Percentiles rank a stretch among this genome's conserved stretches.
Evolutionary conservation across 2,888 invertebrate genomes (phyloP).

Genomic region (Thereva nobilitata): DNA sequence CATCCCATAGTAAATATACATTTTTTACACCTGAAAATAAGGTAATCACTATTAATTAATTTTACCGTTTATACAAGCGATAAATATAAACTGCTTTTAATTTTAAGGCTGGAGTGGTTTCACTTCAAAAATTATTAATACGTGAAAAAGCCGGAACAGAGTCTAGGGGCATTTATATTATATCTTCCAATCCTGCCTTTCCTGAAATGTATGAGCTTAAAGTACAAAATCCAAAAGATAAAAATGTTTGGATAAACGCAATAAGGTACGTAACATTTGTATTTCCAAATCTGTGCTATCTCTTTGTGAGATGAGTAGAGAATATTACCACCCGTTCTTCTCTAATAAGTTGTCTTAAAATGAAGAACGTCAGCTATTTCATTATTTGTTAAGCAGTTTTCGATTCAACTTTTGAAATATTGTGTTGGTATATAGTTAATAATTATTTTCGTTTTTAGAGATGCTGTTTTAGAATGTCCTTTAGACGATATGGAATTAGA

Average conservation of each 20-base stretch:
- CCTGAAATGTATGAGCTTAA: constrained; percentile 97
- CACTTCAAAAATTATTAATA: constrained; percentile 87
- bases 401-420: neutral
- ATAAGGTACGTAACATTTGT: constrained; percentile 64
- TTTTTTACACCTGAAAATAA: constrained; percentile 95
- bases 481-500: constrained; percentile 76
- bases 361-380: neutral
- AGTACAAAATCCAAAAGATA: constrained; percentile 85
- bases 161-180: constrained; percentile 86
- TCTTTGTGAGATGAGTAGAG: neutral
- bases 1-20: constrained; percentile 83
- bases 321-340: no score
- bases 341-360: neutral
- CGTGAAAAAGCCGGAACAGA: constrained; percentile 93
- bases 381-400: neutral
- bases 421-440: neutral
- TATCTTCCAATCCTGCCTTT: constrained; percentile 86
- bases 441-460: constrained; percentile 55
- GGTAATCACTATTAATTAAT: constrained; percentile 59
- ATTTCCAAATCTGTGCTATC: neutral
- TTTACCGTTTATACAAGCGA: neutral
- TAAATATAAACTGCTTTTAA: constrained; percentile 36
- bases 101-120: constrained; percentile 84
- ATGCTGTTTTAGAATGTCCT: constrained; percentile 83
- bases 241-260: constrained; percentile 86